Evolutionary conservation across 1,140 invertebrate species (phyloP).

Genomic region (Cheumatopsyche charites): DNA sequence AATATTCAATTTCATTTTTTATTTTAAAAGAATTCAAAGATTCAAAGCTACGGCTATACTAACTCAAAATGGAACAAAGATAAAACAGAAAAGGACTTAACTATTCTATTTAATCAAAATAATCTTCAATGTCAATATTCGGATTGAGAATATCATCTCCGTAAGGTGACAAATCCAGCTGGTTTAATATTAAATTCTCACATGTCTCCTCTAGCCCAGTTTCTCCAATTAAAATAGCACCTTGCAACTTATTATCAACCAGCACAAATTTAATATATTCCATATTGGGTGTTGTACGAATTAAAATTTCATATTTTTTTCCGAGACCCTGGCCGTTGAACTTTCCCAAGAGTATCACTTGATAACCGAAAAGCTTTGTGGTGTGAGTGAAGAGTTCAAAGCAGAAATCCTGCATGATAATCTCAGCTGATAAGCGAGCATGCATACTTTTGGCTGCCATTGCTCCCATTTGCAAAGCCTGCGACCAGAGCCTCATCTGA

Average conservation of each 20-base stretch:
- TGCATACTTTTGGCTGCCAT: slow-evolving; percentile 93
- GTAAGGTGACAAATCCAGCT: slow-evolving; percentile 86
- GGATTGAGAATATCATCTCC: slow-evolving; percentile 95
- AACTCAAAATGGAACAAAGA: background rate
- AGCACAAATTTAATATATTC: slow-evolving; percentile 95
- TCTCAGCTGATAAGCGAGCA: slow-evolving; percentile 66
- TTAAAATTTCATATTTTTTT: slow-evolving; percentile 83
- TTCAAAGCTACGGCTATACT: no score
- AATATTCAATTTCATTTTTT: no score
- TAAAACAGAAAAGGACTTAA: no score
- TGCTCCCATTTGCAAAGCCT: slow-evolving; percentile 95
- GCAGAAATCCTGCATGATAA: slow-evolving; percentile 86
- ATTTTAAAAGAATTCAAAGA: no score
- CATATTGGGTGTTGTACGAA: slow-evolving; percentile 80
- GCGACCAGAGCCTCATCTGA: slow-evolving; percentile 97
- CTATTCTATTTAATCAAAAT: slow-evolving; percentile 99
- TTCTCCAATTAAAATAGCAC: slow-evolving; percentile 95
- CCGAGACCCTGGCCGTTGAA: slow-evolving; percentile 92
- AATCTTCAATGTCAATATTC: slow-evolving; percentile 97
- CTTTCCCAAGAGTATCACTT: slow-evolving; percentile 91
- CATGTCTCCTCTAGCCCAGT: slow-evolving; percentile 98
- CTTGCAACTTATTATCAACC: slow-evolving; percentile 84
- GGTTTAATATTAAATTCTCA: slow-evolving; percentile 97
- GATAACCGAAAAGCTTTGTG: slow-evolving; percentile 93
- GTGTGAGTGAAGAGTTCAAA: slow-evolving; percentile 98